Base-by-base conservation (phyloP, 2,113 vertebrate species). In the Rafetus swinhoei region DNA sequence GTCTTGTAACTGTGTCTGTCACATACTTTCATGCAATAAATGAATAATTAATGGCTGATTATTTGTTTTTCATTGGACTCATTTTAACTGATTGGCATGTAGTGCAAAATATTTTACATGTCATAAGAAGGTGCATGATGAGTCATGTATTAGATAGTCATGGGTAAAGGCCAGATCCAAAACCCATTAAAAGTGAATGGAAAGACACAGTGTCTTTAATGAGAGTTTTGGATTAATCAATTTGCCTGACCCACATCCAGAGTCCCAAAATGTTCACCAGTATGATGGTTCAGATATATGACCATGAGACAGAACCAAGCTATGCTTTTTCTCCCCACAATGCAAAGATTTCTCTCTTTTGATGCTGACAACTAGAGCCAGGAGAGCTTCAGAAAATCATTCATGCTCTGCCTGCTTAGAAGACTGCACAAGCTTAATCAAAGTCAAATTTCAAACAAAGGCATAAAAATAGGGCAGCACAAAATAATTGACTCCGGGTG, bases 351-450 rank as follows among this genome's bases (percentile, higher is more conserved):
- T 80, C 88, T 90, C 62, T 86, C 65, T 39, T n/a, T 59, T 27
- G 85, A 72, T 3, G 80, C 82, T 94, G 94, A 79, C 90, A 81
- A 14, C 77, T 65, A 79, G 54, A 81, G 79, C 81, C 62, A 93
- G 72, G 79, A 92, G 54, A 87, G 85, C 82, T 55, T 53, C 27
- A 84, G 69, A 80, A 88, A 60, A 60, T 60, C 10, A 54, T 54
- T 54, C 25, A 62, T 12, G 69, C 90, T 88, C 52, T 60, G 72
- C 77, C 3, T 59, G 52, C 22, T 65, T 86, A 84, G 9, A 87
- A 92, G 50, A 54, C 80, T 19, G 39, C 25, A 62, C 65, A 69
- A 55, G 76, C 50, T 84, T 91, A 84, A 95, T 94, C 96, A 89
- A 90, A 91, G 69, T 27, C 6, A 35, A 10, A 52, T 93, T 95